Base-by-base conservation (phyloP, 2,113 vertebrate genomes). In the Hippopotamus amphibius region DNA sequence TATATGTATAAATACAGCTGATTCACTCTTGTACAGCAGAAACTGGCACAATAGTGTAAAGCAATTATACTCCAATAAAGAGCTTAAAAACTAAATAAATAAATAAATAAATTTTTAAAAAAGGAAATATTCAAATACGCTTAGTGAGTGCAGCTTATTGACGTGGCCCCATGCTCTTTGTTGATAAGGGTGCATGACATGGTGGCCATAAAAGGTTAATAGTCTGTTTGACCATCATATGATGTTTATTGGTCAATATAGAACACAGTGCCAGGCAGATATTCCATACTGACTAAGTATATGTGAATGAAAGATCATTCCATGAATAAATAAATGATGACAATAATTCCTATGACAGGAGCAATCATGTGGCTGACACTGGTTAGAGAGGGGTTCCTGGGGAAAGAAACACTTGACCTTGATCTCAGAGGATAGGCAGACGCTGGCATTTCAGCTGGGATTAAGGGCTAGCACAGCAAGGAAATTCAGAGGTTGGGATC, bases 211-310 rank as follows among this genome's bases (percentile, higher is more conserved):
- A 26, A 46, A 48, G 4, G 43, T 22, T 22, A 43, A 33, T 26
- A 2, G 11, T 22, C 33, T 28, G 16, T 30, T 6, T 76, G 77
- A 41, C 12, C 11, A 13, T 22, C 1, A 0, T 8, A 1, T 71
- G 24, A 2, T 37, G 15, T 46, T 37, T 37, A 9, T 12, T 15
- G 16, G 15, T 69, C 74, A 10, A 8, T 16, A 33, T 41, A 50
- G 37, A 30, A 4, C n/a, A 5, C 16, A 9, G 65, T 53, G 57
- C 26, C 28, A 1, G 84, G 57, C 71, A 37, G 0, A 24, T 14
- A n/a, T 1, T 7, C 43, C 59, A 4, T 2, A n/a, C 4, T 66
- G 33, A 6, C 50, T 6, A 4, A 30, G 33, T 11, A 0, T 19
- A 19, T 43, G 6, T 41, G 50, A 86, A 30, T 43, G 46, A 69